These are phyloP conservation scores for Agrochola circellaris DNA, from an alignment of 2,888 invertebrate genomes.

Conservation along the genomic window DNA sequence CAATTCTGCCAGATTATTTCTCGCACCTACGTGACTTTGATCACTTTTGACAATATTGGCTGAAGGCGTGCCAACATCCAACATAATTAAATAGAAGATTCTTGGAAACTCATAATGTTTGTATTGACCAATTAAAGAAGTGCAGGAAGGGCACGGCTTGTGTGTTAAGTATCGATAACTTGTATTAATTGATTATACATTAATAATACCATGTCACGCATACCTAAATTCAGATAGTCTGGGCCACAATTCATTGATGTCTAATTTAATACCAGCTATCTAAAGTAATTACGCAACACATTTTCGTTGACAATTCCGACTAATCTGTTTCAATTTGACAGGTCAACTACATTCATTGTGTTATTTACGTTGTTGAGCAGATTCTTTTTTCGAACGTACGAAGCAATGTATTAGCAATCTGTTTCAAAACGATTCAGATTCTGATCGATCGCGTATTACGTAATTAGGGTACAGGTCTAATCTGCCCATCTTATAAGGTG, in stretches of 20 bases:
- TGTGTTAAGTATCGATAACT: background rate
- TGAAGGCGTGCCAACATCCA: conserved; percentile 15
- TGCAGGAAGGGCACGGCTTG: background rate
- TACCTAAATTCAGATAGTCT: background rate
- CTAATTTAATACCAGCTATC: too few relatives aligned
- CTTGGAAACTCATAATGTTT: conserved; percentile 20
- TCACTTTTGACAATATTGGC: conserved; percentile 28
- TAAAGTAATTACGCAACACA: too few relatives aligned
- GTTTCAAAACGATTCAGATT: too few relatives aligned
- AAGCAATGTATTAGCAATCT: too few relatives aligned
- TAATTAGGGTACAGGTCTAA: too few relatives aligned
- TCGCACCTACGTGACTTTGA: background rate
- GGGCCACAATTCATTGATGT: background rate
- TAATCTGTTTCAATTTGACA: too few relatives aligned
- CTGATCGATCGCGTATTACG: too few relatives aligned
- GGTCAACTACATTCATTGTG: too few relatives aligned
- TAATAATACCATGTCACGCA: background rate
- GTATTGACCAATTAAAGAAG: conserved; percentile 11
- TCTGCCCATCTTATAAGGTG: too few relatives aligned
- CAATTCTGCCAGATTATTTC: background rate
- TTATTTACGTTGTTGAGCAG: too few relatives aligned
- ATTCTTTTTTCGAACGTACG: too few relatives aligned
- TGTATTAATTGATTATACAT: background rate
- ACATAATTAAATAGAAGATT: conserved; percentile 40
- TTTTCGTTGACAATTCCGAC: too few relatives aligned